Conservation (phyloP, 2,113 vertebrate species). For the Xyliphius kryptos region DNA sequence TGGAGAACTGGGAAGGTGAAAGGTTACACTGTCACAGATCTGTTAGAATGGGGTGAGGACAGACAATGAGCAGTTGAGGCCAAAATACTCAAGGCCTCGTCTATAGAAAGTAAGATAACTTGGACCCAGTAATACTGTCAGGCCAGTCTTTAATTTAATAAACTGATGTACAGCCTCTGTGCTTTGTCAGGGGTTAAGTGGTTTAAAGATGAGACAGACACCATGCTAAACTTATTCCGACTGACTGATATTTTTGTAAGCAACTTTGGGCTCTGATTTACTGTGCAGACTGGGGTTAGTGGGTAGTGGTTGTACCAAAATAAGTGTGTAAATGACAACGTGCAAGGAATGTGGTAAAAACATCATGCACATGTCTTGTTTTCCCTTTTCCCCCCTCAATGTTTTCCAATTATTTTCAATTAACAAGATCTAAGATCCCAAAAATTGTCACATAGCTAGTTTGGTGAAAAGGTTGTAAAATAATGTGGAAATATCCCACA, state of each 20-base stretch:
- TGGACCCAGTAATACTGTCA: background rate
- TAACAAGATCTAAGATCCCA: background rate
- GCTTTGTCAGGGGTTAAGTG: slow-evolving; percentile 61
- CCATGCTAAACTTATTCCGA: slow-evolving; percentile 53
- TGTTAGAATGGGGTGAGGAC: slow-evolving; percentile 53
- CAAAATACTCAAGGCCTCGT: slow-evolving; percentile 36
- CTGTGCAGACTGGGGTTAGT: background rate
- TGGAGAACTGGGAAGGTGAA: slow-evolving; percentile 34
- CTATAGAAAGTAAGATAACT: too few relatives aligned
- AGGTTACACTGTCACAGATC: slow-evolving; percentile 37
- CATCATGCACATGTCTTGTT: background rate
- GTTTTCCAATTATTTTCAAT: background rate
- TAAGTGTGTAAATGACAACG: background rate
- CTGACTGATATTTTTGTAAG: slow-evolving; percentile 56
- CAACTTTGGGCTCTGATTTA: slow-evolving; percentile 1
- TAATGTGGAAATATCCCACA: background rate
- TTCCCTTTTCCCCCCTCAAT: too few relatives aligned
- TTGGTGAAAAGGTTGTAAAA: background rate
- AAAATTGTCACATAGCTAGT: background rate
- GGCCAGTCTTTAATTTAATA: background rate
- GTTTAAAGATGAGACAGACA: slow-evolving; percentile 56
- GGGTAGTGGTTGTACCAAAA: background rate
- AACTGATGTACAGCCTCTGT: background rate
- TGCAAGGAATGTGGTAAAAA: background rate
- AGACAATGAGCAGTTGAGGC: slow-evolving; percentile 52